These are phyloP conservation scores for Parnassius mnemosyne DNA, from an alignment of 2,888 invertebrate species.

Conservation along the genomic window DNA sequence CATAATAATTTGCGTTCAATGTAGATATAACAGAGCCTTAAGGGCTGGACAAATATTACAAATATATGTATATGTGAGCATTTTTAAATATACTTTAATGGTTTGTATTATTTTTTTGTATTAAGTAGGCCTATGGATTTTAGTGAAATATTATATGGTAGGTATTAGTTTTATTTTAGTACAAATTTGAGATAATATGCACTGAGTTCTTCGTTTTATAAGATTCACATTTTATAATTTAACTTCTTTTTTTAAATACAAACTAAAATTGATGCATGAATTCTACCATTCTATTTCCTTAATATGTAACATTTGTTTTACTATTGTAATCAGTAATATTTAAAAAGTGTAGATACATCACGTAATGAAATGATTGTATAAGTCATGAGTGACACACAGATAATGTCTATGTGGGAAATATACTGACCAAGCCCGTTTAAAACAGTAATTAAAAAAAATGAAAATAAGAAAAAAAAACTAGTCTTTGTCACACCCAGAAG, in stretches of 20 bases:
- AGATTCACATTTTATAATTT: background rate
- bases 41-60: constrained; percentile 2
- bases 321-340: too few species aligned
- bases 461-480: too few species aligned
- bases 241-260: background rate
- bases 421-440: too few species aligned
- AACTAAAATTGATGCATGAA: background rate
- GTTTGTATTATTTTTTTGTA: background rate
- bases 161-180: constrained; percentile 25
- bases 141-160: constrained; percentile 8
- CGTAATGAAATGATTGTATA: too few species aligned
- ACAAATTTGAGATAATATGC: constrained; percentile 19
- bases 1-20: constrained; percentile 2
- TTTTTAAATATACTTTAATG: constrained; percentile 4
- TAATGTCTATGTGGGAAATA: too few species aligned
- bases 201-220: constrained; percentile 7
- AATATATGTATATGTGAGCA: constrained; percentile 14
- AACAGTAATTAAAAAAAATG: too few species aligned
- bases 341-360: too few species aligned
- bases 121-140: background rate
- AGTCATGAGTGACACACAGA: too few species aligned
- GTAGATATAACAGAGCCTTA: background rate
- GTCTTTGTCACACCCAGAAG: too few species aligned
- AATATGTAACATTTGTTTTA: too few species aligned
- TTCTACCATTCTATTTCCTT: background rate